Evolutionary conservation across 2,888 invertebrate genomes (phyloP).

Genomic region (Spilarctia lutea): DNA sequence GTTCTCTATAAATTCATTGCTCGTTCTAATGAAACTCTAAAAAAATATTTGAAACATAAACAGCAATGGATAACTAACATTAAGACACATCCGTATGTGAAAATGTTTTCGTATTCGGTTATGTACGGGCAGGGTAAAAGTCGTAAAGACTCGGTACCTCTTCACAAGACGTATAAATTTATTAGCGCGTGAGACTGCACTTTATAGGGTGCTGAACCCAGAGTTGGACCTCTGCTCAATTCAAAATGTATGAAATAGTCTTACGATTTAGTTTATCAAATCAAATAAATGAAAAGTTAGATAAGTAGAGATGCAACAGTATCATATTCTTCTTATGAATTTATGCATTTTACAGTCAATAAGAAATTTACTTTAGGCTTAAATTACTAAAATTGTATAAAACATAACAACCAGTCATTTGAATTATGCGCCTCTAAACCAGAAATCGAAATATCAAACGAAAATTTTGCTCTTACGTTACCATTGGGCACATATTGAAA

Average conservation of each 20-base stretch:
- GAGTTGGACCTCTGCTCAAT: not conserved
- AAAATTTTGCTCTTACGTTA: no score
- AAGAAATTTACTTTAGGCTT: not conserved
- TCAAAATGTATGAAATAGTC: not conserved
- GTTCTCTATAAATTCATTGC: conserved; percentile 17
- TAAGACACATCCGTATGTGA: conserved; percentile 15
- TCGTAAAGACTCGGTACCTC: conserved; percentile 39
- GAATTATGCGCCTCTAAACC: no score
- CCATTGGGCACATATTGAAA: no score
- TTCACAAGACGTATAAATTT: conserved; percentile 48
- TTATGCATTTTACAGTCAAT: no score
- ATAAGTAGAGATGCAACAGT: not conserved
- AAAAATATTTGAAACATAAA: not conserved
- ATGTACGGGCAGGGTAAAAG: conserved; percentile 34
- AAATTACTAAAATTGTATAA: no score
- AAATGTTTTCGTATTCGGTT: conserved; percentile 14
- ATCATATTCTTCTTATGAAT: no score
- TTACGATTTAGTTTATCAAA: no score
- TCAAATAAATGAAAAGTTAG: not conserved
- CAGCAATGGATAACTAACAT: conserved; percentile 20
- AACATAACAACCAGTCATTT: no score
- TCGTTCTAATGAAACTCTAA: not conserved
- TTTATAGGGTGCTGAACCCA: conserved; percentile 25
- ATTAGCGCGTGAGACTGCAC: conserved; percentile 43
- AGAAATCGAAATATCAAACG: no score